Conservation (phyloP, 1,140 invertebrate genomes). For the Macrostomum lignano region DNA sequence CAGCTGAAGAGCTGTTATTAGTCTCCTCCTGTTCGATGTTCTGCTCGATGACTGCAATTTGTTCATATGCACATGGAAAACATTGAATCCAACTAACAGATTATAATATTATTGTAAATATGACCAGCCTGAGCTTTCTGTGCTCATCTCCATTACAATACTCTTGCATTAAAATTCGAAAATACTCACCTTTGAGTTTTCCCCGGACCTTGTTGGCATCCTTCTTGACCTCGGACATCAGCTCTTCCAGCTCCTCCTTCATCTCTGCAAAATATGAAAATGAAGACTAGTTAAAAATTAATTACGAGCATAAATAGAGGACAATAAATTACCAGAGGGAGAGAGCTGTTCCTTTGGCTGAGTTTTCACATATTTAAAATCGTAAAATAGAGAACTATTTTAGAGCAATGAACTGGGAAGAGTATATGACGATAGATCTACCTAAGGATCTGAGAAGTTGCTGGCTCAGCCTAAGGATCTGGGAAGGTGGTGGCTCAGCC, state of each 20-base stretch:
- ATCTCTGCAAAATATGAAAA: constrained; percentile 41
- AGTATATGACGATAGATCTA: no score
- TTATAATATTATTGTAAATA: background rate
- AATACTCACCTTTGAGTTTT: constrained; percentile 65
- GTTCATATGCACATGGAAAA: constrained; percentile 16
- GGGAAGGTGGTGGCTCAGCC: no score
- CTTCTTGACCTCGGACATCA: constrained; percentile 98
- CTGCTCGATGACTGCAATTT: constrained; percentile 61
- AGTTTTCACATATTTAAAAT: no score
- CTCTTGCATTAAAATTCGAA: background rate
- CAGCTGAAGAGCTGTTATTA: constrained; percentile 81
- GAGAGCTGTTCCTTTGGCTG: no score
- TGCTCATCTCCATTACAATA: background rate
- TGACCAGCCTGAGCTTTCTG: background rate
- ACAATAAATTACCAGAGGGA: no score
- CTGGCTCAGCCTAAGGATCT: no score
- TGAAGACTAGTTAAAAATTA: background rate
- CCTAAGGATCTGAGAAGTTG: no score
- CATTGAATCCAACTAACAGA: background rate
- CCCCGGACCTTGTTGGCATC: constrained; percentile 94
- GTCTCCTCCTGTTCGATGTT: constrained; percentile 96
- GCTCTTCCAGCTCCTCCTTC: constrained; percentile 90
- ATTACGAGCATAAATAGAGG: no score
- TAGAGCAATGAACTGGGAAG: no score
- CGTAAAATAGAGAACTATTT: no score